Evolutionary conservation across 2,113 vertebrate genomes (phyloP).

Genomic region (Melozone crissalis): DNA sequence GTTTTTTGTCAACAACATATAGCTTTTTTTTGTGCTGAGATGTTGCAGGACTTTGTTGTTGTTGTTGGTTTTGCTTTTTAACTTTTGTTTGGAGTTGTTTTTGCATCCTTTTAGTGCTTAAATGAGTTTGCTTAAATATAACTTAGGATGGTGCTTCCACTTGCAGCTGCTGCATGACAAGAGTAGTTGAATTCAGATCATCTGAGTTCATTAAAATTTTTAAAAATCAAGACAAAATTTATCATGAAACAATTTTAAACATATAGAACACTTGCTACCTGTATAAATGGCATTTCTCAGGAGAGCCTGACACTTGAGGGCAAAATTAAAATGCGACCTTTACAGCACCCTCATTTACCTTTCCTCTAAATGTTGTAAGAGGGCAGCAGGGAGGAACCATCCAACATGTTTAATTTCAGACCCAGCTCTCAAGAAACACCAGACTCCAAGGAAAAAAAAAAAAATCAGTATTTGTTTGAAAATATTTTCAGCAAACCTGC

Average conservation of each 20-base stretch:
- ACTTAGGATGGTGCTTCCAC: not conserved
- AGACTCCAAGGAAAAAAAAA: not conserved
- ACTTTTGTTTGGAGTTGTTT: not conserved
- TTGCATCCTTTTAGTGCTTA: not conserved
- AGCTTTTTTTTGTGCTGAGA: not conserved
- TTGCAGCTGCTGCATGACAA: not conserved
- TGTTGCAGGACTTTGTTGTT: rapidly evolving
- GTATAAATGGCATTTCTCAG: not conserved
- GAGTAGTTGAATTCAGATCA: not conserved
- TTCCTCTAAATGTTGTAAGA: not conserved
- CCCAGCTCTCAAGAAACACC: not conserved
- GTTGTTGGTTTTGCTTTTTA: not conserved
- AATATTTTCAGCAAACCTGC: not conserved
- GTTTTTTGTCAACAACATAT: rapidly evolving
- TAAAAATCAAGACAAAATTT: not conserved
- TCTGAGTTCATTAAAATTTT: not conserved
- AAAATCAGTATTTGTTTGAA: not conserved
- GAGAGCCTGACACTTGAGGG: not conserved
- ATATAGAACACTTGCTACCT: not conserved
- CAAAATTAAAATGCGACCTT: not conserved
- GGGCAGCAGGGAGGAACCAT: not conserved
- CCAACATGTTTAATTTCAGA: not conserved
- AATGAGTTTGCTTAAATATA: not conserved
- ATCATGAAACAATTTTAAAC: not conserved
- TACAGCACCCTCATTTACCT: not conserved